phyloP scores from a whole-genome alignment of 2,797 vertebrate species.

The Chaetophractus vellerosus region DNA sequence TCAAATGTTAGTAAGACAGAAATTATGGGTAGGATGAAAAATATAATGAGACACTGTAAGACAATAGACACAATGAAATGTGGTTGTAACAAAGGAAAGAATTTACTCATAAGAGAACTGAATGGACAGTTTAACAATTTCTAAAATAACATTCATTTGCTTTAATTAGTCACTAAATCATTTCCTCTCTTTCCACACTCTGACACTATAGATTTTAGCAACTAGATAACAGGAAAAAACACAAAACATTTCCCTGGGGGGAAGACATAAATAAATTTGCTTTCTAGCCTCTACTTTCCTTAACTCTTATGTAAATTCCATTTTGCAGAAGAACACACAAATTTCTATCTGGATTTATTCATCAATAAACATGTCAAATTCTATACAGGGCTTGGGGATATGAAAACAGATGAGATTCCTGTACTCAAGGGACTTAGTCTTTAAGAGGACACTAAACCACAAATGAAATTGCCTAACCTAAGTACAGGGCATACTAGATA shows the following conservation, averaged over 20 bases:
- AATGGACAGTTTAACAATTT: not conserved
- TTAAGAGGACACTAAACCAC: not conserved
- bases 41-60: not conserved
- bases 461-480: not conserved
- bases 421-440: not conserved
- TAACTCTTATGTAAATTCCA: not conserved
- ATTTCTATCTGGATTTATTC: not conserved
- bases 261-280: not conserved
- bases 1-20: not conserved
- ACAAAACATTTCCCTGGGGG: not conserved
- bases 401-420: not conserved
- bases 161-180: not conserved
- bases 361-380: not conserved
- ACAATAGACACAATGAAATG: not conserved
- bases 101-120: not conserved
- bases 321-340: not conserved
- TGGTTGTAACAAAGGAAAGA: not conserved
- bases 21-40: not conserved
- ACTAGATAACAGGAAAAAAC: not conserved
- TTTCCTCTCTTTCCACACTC: not conserved
- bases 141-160: not conserved
- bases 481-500: too few species aligned
- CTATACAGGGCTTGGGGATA: not conserved
- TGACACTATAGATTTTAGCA: not conserved
- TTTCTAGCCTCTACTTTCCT: not conserved